Conservation (phyloP, 2,113 vertebrate genomes). For the Edolisoma coerulescens region DNA sequence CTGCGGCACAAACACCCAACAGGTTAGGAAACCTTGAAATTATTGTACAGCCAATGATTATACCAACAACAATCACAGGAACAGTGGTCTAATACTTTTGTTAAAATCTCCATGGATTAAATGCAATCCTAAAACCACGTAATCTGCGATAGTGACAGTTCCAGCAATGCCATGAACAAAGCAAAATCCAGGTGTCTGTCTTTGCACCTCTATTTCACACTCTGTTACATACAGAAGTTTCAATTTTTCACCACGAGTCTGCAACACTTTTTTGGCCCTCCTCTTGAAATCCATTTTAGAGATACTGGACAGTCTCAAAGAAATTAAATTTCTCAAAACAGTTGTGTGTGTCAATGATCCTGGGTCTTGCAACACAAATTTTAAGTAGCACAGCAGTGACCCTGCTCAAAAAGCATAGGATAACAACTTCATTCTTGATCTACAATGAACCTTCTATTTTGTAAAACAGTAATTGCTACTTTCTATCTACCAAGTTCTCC, state of each 20-base stretch:
- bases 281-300: neutral
- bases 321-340: neutral
- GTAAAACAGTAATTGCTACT: neutral
- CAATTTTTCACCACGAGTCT: neutral
- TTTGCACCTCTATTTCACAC: neutral
- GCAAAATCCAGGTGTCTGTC: neutral
- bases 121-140: neutral
- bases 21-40: neutral
- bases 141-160: neutral
- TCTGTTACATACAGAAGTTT: neutral
- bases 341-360: neutral
- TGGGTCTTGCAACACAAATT: neutral
- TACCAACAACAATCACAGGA: neutral
- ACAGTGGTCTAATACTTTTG: neutral
- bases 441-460: neutral
- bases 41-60: neutral
- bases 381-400: neutral
- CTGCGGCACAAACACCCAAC: constrained; percentile 61
- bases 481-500: neutral
- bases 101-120: neutral
- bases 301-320: neutral
- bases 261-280: neutral
- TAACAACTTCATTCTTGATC: neutral
- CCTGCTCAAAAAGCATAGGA: neutral
- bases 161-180: neutral